phyloP scores from a whole-genome alignment of 2,888 invertebrate species.

The Keiferia lycopersicella region DNA sequence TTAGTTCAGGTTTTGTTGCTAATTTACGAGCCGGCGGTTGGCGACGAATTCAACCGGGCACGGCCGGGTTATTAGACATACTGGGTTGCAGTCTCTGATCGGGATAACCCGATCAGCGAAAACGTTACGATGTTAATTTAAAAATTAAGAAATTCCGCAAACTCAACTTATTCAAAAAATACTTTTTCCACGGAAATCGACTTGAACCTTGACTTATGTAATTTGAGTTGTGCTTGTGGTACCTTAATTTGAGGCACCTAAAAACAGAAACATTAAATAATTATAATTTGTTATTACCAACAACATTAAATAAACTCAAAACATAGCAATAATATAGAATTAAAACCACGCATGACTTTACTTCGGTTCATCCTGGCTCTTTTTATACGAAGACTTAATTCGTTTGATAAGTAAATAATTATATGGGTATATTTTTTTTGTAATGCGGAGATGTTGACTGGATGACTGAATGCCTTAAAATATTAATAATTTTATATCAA shows the following conservation, averaged over 20 bases:
- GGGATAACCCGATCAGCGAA: too few species aligned
- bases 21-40: too few species aligned
- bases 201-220: neutral
- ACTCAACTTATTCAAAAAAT: too few species aligned
- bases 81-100: too few species aligned
- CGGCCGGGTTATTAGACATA: too few species aligned
- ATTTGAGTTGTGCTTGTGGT: neutral
- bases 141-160: too few species aligned
- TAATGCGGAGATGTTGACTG: neutral
- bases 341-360: neutral
- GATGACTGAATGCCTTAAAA: too few species aligned
- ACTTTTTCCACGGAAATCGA: neutral
- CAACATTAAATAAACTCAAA: neutral
- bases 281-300: neutral
- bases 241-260: neutral
- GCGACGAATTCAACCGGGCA: too few species aligned
- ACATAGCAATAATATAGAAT: neutral
- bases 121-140: too few species aligned
- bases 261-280: neutral
- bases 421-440: conserved; percentile 14
- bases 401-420: conserved; percentile 14
- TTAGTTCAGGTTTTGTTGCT: too few species aligned
- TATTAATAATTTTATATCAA: too few species aligned
- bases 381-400: neutral
- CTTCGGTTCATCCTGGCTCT: conserved; percentile 9